Conservation (phyloP, 1,140 invertebrate species). For the Bombus breviceps region DNA sequence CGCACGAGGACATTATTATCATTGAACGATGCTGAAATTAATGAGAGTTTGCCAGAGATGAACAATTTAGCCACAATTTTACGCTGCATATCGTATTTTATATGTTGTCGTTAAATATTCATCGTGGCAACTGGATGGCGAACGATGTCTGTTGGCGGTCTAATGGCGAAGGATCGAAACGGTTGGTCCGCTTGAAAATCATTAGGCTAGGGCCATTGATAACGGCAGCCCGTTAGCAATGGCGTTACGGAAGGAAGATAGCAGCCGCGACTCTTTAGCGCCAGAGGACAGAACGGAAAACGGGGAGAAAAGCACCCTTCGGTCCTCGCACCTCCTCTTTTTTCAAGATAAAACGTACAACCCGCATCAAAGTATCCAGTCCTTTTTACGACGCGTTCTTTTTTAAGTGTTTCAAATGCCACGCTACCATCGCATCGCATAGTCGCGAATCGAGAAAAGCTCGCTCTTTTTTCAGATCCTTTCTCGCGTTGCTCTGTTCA, state of each 20-base stretch:
- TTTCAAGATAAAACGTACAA: constrained; percentile 72
- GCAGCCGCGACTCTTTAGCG: constrained; percentile 68
- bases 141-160: not conserved
- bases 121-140: not conserved
- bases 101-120: constrained; percentile 31
- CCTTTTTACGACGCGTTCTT: constrained; percentile 73
- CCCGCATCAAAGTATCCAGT: constrained; percentile 71
- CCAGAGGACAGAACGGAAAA: constrained; percentile 60
- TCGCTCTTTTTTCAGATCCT: constrained; percentile 38
- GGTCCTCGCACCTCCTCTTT: constrained; percentile 49
- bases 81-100: constrained; percentile 8
- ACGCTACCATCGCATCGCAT: not conserved
- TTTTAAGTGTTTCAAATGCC: constrained; percentile 70
- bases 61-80: not conserved
- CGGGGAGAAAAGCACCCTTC: constrained; percentile 58
- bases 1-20: not conserved
- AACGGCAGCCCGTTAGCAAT: constrained; percentile 63
- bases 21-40: constrained; percentile 27
- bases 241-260: constrained; percentile 64
- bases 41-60: not conserved
- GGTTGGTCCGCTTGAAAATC: constrained; percentile 74
- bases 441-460: constrained; percentile 42
- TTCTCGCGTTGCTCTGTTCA: not conserved
- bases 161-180: constrained; percentile 17
- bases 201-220: constrained; percentile 73